A percentile compares a stretch with the other conserved stretches of the same genome.
These are phyloP conservation scores for Nesospiza acunhae DNA, from an alignment of 2,113 vertebrate genomes.

Conservation along the genomic window DNA sequence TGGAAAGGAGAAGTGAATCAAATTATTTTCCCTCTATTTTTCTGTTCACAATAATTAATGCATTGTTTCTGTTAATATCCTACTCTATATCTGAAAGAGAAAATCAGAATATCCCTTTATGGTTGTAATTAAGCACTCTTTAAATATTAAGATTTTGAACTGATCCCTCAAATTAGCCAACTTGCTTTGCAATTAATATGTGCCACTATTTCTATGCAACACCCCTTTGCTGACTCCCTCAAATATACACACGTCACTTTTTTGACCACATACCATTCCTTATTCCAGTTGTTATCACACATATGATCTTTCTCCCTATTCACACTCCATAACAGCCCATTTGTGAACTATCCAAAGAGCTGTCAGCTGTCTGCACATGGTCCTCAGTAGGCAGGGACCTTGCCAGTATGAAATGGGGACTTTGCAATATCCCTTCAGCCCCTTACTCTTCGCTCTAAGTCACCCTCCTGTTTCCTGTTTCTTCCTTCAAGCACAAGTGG, in stretches of 20 bases:
- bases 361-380: background rate
- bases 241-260: background rate
- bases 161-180: background rate
- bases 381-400: background rate
- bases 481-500: background rate
- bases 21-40: background rate
- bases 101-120: background rate
- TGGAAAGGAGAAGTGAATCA: background rate
- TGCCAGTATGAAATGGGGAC: background rate
- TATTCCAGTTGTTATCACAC: background rate
- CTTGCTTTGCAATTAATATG: background rate
- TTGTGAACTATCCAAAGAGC: background rate
- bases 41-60: background rate
- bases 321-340: background rate
- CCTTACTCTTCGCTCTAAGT: background rate
- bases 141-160: background rate
- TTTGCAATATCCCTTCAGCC: background rate
- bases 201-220: background rate
- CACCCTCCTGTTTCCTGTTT: background rate
- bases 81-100: background rate
- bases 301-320: background rate
- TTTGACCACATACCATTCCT: background rate
- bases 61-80: background rate
- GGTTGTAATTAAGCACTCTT: background rate
- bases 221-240: background rate